phyloP scores from a whole-genome alignment of 2,888 invertebrate genomes.

The Cataglyphis albicans region DNA sequence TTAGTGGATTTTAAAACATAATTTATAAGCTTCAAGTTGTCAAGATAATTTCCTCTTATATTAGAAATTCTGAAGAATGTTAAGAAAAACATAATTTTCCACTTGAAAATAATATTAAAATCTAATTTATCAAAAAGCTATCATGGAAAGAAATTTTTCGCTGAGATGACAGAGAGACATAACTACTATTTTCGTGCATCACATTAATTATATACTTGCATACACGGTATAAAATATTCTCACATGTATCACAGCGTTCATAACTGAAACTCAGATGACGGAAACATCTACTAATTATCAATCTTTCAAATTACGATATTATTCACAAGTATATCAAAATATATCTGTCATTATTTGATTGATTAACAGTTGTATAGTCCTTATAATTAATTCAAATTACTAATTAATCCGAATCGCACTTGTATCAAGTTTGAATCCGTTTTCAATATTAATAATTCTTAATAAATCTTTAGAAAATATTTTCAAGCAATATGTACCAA shows the following conservation, averaged over 20 bases:
- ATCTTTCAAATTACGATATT: background rate
- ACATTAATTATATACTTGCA: constrained; percentile 19
- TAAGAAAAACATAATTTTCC: background rate
- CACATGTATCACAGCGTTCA: background rate
- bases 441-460: background rate
- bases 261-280: constrained; percentile 37
- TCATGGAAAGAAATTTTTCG: constrained; percentile 12
- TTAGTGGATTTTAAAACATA: background rate
- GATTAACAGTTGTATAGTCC: background rate
- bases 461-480: background rate
- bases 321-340: constrained; percentile 10
- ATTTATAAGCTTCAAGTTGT: background rate
- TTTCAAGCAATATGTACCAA: background rate
- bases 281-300: constrained; percentile 37
- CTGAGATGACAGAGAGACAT: background rate
- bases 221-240: constrained; percentile 7
- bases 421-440: background rate
- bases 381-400: too few relatives aligned
- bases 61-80: background rate
- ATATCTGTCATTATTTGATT: background rate
- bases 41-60: background rate
- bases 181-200: background rate
- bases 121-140: background rate
- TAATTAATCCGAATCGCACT: background rate
- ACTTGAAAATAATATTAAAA: background rate